Conservation (phyloP, 2,888 invertebrate genomes). For the Rhamphomyia laevipes region DNA sequence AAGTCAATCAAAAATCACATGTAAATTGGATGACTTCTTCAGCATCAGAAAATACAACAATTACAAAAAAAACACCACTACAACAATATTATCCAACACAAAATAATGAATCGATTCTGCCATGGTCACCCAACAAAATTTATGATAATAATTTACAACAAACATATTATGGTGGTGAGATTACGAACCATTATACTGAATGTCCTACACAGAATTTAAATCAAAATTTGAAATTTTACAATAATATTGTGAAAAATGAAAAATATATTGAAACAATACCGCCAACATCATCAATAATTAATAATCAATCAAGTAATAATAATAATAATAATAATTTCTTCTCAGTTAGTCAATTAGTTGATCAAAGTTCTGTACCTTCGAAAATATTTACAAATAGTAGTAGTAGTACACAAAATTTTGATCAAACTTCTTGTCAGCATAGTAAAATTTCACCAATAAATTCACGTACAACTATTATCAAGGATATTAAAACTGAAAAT, state of each 20-base stretch:
- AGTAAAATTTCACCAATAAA: not conserved
- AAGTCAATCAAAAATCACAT: slow-evolving; percentile 8
- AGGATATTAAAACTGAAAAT: not conserved
- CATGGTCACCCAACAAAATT: slow-evolving; percentile 45
- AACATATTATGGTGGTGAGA: not conserved
- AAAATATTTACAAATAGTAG: not conserved
- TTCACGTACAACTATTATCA: no score
- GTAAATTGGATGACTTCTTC: slow-evolving; percentile 19
- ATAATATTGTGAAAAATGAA: no score
- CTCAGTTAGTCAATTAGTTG: slow-evolving; percentile 53
- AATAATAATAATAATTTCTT: slow-evolving; percentile 34
- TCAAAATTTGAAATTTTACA: no score
- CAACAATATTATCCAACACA: slow-evolving; percentile 5
- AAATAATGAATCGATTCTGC: slow-evolving; percentile 39
- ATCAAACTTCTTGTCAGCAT: not conserved
- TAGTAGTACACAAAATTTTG: not conserved
- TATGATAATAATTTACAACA: slow-evolving; percentile 3
- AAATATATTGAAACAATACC: not conserved
- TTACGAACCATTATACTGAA: not conserved
- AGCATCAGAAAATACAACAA: not conserved
- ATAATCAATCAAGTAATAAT: slow-evolving; percentile 9
- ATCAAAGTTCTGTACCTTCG: slow-evolving; percentile 23
- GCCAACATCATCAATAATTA: slow-evolving; percentile 41
- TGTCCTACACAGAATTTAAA: not conserved
- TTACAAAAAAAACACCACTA: not conserved